Evolutionary conservation across 2,888 invertebrate species (phyloP).

Genomic region (Automeris io): DNA sequence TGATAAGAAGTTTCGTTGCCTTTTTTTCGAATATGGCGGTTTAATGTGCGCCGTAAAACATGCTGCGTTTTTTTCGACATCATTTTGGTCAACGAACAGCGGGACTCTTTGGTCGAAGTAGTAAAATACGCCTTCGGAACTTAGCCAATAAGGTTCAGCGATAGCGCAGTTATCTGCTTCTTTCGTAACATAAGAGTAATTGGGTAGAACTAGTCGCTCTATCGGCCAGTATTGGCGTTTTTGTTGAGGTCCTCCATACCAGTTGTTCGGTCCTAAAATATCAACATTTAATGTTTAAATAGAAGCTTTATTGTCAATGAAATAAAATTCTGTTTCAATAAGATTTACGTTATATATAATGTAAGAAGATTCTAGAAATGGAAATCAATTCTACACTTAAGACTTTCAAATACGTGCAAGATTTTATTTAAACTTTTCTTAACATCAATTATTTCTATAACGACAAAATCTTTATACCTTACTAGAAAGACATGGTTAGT

Average conservation of each 20-base stretch:
- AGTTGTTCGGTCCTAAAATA: conserved; percentile 58
- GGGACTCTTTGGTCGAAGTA: conserved; percentile 80
- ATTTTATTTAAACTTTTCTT: too few relatives aligned
- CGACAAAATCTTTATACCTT: too few relatives aligned
- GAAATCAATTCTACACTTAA: too few relatives aligned
- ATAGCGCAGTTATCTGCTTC: conserved; percentile 75
- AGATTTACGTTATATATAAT: too few relatives aligned
- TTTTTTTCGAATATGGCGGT: conserved; percentile 62
- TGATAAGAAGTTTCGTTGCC: conserved; percentile 56
- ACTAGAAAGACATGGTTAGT: too few relatives aligned
- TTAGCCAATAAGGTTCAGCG: conserved; percentile 82
- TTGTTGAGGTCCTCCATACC: conserved; percentile 81
- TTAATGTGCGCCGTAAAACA: conserved; percentile 70
- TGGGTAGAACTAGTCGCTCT: conserved; percentile 63
- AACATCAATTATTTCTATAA: too few relatives aligned
- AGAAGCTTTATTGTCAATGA: too few relatives aligned
- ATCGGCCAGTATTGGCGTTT: conserved; percentile 79
- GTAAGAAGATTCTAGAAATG: too few relatives aligned
- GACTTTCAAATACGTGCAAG: too few relatives aligned
- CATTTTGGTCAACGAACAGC: conserved; percentile 81
- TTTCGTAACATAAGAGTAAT: conserved; percentile 77
- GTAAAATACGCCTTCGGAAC: conserved; percentile 79
- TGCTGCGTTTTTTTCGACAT: conserved; percentile 53
- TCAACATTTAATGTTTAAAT: too few relatives aligned
- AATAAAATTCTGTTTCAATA: too few relatives aligned